Evolutionary conservation across 2,797 vertebrate genomes (phyloP), one percentile per base, ranked within the genome.

Genomic region (Heliangelus exortis): DNA sequence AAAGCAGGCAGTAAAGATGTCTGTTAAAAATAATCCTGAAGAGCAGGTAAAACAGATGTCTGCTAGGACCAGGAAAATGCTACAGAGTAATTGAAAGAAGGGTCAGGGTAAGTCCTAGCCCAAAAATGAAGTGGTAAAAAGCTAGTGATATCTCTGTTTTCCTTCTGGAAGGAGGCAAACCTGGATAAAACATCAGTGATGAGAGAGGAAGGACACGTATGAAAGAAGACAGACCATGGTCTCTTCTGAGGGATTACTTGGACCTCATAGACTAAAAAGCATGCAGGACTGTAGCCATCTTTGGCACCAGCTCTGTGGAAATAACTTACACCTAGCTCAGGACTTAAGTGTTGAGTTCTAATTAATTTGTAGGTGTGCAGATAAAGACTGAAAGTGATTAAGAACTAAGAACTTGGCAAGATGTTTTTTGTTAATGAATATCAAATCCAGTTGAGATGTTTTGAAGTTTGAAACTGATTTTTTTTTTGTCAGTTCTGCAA

Each of bases 341-440:
- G 18, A 43, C n/a, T 25, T 8, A 55, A 33, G 4, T 0, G 0
- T 13, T 47, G 65, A 47, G 6, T 5, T 36, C 6, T n/a, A 31
- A 8, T 29, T 65, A 12, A 25, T 73, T 57, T 43, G 12, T 45
- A 18, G 7, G 43, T 15, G 7, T n/a, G 21, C 10, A 63, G 45
- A 45, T 25, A 1, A 2, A 33, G 14, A 36, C 55, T n/a, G 31
- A 47, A 51, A 65, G 11, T 21, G 12, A 31, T 65, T 28, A n/a
- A 58, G 41, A 55, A 31, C 22, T 55, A 51, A n/a, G 7, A 9
- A 10, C 11, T 67, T 50, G 45, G 12, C 6, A 54, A 45, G 18
- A 23, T n/a, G 8, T 25, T 77, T 25, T 77, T 66, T 59, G 12
- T 41, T 43, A 39, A 58, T 22, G 36, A 71, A 19, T 13, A 41